Percentiles rank a stretch among this genome's conserved stretches.
These are phyloP conservation scores for Lasius platythorax DNA, from an alignment of 2,888 invertebrate species.

Conservation along the genomic window DNA sequence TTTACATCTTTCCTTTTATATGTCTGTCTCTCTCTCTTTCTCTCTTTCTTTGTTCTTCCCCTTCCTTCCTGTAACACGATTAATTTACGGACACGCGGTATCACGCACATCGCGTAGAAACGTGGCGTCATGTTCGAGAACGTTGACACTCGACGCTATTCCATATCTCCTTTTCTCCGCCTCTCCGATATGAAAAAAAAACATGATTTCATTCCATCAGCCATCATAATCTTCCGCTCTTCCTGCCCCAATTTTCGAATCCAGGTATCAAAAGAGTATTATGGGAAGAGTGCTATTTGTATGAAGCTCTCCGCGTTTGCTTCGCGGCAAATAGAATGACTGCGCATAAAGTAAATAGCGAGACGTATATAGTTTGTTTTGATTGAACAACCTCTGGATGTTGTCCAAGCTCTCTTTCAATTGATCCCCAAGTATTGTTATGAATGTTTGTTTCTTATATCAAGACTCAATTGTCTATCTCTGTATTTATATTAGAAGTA, in stretches of 20 bases:
- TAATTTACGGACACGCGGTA: not conserved
- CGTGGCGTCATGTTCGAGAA: not conserved
- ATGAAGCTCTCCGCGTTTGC: not conserved
- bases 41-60: not conserved
- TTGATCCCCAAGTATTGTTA: not conserved
- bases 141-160: not conserved
- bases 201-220: not conserved
- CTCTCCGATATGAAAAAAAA: not conserved
- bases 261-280: not conserved
- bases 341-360: not conserved
- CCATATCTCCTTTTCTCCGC: not conserved
- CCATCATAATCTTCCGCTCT: not conserved
- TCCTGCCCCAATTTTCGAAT: not conserved
- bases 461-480: not conserved
- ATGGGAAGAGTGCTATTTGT: not conserved
- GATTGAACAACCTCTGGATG: slow-evolving; percentile 26
- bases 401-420: not conserved
- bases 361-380: slow-evolving; percentile 18
- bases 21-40: not conserved
- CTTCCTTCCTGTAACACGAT: not conserved
- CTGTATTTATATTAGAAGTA: not conserved
- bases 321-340: not conserved
- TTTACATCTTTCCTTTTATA: not conserved
- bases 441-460: not conserved
- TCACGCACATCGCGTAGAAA: not conserved